Evolutionary conservation across 2,797 vertebrate genomes (phyloP).

Genomic region (Ctenopoma multispine): DNA sequence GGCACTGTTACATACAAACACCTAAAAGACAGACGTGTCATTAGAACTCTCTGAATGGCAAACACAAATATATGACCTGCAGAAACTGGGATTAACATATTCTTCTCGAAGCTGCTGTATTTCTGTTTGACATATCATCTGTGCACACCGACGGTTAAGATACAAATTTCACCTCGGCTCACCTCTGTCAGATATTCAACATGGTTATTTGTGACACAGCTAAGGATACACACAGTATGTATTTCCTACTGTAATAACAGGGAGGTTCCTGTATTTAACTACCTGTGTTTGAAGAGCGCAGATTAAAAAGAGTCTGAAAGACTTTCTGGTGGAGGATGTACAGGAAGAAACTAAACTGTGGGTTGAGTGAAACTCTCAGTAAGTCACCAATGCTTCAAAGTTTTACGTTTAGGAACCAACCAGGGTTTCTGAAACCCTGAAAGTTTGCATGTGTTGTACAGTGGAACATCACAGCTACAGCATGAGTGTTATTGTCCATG

Average conservation of each 20-base stretch:
- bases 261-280: neutral
- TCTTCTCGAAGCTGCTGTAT: neutral
- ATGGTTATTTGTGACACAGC: too few relatives aligned
- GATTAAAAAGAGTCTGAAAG: too few relatives aligned
- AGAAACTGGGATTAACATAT: neutral
- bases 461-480: neutral
- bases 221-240: neutral
- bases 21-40: conserved; percentile 77
- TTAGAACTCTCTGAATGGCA: conserved; percentile 7
- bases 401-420: too few relatives aligned
- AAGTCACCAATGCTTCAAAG: too few relatives aligned
- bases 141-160: neutral
- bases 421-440: neutral
- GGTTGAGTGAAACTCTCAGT: too few relatives aligned
- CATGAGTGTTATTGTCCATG: neutral
- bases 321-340: too few relatives aligned
- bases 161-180: conserved; percentile 15
- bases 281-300: too few relatives aligned
- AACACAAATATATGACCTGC: neutral
- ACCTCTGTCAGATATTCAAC: conserved; percentile 15
- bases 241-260: neutral
- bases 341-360: too few relatives aligned
- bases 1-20: conserved; percentile 97
- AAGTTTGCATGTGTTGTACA: too few relatives aligned
- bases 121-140: neutral